phyloP scores from a whole-genome alignment of 1,140 invertebrate species.

The Lepidostoma basale region DNA sequence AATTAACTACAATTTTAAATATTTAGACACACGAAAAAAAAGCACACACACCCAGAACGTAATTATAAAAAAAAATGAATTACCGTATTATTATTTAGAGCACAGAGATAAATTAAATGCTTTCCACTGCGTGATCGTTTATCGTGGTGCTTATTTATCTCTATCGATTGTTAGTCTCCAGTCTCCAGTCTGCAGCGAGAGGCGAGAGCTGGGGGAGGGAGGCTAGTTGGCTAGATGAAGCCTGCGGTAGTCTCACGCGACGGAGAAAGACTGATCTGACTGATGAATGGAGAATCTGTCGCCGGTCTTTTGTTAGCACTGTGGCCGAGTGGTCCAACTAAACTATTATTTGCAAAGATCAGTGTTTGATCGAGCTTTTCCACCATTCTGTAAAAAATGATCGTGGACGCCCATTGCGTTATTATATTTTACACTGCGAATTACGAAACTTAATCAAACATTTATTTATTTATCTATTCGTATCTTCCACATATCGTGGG shows the following conservation, averaged over 20 bases:
- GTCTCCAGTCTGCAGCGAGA: too few relatives aligned
- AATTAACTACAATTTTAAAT: too few relatives aligned
- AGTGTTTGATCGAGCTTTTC: background rate
- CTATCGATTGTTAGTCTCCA: too few relatives aligned
- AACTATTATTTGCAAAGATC: background rate
- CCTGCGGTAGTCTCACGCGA: constrained; percentile 13
- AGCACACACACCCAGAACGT: too few relatives aligned
- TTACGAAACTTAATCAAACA: background rate
- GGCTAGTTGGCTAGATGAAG: too few relatives aligned
- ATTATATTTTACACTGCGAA: background rate
- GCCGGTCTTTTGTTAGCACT: constrained; percentile 17
- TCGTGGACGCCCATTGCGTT: background rate
- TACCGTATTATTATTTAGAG: too few relatives aligned
- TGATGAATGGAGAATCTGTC: constrained; percentile 20
- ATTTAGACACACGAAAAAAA: too few relatives aligned
- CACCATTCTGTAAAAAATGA: background rate
- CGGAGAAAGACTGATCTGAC: constrained; percentile 25
- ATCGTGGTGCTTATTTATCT: too few relatives aligned
- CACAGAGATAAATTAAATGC: too few relatives aligned
- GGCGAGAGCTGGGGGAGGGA: too few relatives aligned
- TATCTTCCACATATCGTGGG: background rate
- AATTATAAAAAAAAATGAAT: too few relatives aligned
- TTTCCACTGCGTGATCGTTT: too few relatives aligned
- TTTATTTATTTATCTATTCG: background rate
- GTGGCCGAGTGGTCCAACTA: background rate